Conservation (phyloP, 2,888 invertebrate genomes). For the Colletes collaris region DNA sequence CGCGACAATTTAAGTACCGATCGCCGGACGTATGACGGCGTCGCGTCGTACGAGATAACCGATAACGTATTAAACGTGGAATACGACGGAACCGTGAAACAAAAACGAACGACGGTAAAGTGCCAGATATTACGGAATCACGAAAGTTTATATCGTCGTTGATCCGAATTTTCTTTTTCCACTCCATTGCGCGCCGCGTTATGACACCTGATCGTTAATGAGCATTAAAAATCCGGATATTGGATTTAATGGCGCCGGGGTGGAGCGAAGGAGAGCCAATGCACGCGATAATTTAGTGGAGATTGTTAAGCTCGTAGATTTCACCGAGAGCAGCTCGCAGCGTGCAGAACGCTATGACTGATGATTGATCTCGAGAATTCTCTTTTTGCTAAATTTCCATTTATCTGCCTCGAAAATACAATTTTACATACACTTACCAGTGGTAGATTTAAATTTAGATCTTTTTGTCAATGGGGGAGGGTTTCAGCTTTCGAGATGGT, state of each 20-base stretch:
- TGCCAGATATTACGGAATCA: conserved; percentile 24
- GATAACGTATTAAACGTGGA: not conserved
- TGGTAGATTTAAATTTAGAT: no score
- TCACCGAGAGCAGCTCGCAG: conserved; percentile 26
- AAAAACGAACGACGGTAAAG: not conserved
- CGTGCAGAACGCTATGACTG: conserved; percentile 12
- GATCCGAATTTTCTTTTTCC: conserved; percentile 36
- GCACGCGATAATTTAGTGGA: conserved; percentile 54
- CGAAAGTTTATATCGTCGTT: conserved; percentile 27
- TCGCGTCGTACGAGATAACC: not conserved
- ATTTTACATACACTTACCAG: no score
- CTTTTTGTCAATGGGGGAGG: no score
- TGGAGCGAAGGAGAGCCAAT: conserved; percentile 22
- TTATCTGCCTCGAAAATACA: no score
- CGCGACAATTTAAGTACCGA: not conserved
- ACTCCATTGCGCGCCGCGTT: conserved; percentile 34
- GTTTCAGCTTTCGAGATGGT: no score
- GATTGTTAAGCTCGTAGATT: conserved; percentile 58
- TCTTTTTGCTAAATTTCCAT: no score
- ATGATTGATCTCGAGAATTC: no score
- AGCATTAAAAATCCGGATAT: conserved; percentile 53
- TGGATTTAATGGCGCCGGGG: conserved; percentile 39
- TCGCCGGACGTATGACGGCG: not conserved
- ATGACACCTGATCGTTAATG: conserved; percentile 49
- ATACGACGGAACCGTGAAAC: not conserved